These are phyloP conservation scores for Halictus quadricinctus DNA, from an alignment of 2,888 invertebrate species.

Conservation along the genomic window DNA sequence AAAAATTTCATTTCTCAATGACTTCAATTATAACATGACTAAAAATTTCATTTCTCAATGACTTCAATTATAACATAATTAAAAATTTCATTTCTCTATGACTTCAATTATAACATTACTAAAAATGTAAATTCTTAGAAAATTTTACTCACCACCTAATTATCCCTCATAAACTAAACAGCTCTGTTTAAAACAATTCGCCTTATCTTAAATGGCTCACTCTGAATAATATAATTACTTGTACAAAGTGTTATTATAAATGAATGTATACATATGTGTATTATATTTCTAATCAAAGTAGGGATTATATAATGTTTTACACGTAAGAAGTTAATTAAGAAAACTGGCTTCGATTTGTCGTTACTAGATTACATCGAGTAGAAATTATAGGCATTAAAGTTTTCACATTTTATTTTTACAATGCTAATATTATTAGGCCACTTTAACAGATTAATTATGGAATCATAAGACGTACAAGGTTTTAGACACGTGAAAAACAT, in stretches of 20 bases:
- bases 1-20: background rate
- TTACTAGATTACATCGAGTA: background rate
- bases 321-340: background rate
- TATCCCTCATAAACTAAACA: background rate
- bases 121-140: background rate
- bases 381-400: background rate
- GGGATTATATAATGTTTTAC: background rate
- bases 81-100: background rate
- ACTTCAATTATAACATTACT: too few relatives aligned
- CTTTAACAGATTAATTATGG: background rate
- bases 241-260: background rate
- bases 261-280: background rate
- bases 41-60: background rate
- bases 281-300: background rate
- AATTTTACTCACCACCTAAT: background rate
- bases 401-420: background rate
- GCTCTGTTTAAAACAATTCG: background rate
- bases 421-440: background rate
- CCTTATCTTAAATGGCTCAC: background rate
- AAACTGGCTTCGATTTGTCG: background rate
- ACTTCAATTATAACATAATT: background rate
- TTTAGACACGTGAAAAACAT: background rate
- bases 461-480: background rate
- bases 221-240: background rate
- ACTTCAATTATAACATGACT: too few relatives aligned